phyloP scores from a whole-genome alignment of 2,113 vertebrate species.

The Reinhardtius hippoglossoides region DNA sequence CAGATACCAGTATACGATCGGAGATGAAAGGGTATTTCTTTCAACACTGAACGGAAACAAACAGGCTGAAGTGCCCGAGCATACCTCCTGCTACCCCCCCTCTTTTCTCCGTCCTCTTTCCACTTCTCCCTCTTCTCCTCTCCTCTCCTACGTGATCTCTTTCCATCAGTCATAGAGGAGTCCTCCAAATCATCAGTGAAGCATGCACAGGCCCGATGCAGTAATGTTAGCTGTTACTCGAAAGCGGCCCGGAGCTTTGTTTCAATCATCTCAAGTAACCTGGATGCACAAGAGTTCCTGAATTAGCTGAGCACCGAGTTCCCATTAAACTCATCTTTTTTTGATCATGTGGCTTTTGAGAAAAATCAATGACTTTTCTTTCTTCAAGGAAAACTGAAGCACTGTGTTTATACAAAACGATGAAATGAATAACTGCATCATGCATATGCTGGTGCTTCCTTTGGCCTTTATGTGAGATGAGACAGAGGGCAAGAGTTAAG shows the following conservation, averaged over 20 bases:
- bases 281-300: slow-evolving; percentile 5
- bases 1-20: slow-evolving; percentile 63
- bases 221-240: slow-evolving; percentile 29
- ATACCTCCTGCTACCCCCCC: slow-evolving; percentile 34
- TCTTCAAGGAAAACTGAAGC: neutral
- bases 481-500: neutral
- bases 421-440: neutral
- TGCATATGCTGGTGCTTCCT: neutral
- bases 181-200: slow-evolving; percentile 65
- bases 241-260: slow-evolving; percentile 21
- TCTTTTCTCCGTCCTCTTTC: slow-evolving; percentile 10
- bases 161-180: slow-evolving; percentile 65
- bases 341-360: neutral
- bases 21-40: slow-evolving; percentile 74
- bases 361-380: neutral
- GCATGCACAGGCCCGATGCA: slow-evolving; percentile 45
- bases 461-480: neutral
- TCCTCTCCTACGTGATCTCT: slow-evolving; percentile 41
- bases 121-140: slow-evolving; percentile 10
- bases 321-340: neutral
- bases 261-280: slow-evolving; percentile 44
- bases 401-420: slow-evolving; percentile 3
- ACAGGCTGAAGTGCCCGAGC: slow-evolving; percentile 56
- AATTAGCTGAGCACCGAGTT: neutral
- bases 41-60: slow-evolving; percentile 74